These are phyloP conservation scores for Trileptium ribeirensis DNA, from an alignment of 2,888 invertebrate species.

Conservation along the genomic window DNA sequence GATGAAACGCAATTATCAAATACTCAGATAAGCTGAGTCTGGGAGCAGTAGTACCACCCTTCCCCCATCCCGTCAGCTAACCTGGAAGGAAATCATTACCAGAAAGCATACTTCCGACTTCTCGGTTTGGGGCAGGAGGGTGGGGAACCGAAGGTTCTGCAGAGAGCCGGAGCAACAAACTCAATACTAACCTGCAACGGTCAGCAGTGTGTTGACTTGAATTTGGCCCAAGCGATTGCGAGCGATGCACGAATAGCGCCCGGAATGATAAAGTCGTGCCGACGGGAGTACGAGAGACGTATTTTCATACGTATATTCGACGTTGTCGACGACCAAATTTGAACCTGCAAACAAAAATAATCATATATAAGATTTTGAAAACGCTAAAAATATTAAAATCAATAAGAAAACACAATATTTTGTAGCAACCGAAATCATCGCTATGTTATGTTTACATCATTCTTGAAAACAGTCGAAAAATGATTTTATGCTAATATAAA, in stretches of 20 bases:
- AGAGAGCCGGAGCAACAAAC: too few species aligned
- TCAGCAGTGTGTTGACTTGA: slow-evolving; percentile 70
- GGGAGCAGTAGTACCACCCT: too few species aligned
- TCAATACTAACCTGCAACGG: slow-evolving; percentile 67
- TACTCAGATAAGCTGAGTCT: too few species aligned
- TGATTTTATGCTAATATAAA: too few species aligned
- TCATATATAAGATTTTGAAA: not conserved
- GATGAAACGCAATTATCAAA: too few species aligned
- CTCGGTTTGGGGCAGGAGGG: too few species aligned
- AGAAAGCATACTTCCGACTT: too few species aligned
- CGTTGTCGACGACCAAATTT: not conserved
- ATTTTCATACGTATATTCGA: slow-evolving; percentile 58
- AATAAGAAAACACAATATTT: not conserved
- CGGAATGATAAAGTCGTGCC: slow-evolving; percentile 72
- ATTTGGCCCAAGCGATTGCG: slow-evolving; percentile 81
- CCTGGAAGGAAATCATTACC: too few species aligned
- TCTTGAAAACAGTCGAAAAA: too few species aligned
- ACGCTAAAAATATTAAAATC: not conserved
- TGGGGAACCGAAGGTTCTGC: too few species aligned
- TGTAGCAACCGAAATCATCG: not conserved
- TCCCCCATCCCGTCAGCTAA: too few species aligned
- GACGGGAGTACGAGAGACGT: slow-evolving; percentile 81
- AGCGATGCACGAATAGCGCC: slow-evolving; percentile 78
- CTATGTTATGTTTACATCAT: too few species aligned
- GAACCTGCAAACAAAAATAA: not conserved